Conservation (phyloP, 1,140 invertebrate species). For the Aradophagus sp. region DNA sequence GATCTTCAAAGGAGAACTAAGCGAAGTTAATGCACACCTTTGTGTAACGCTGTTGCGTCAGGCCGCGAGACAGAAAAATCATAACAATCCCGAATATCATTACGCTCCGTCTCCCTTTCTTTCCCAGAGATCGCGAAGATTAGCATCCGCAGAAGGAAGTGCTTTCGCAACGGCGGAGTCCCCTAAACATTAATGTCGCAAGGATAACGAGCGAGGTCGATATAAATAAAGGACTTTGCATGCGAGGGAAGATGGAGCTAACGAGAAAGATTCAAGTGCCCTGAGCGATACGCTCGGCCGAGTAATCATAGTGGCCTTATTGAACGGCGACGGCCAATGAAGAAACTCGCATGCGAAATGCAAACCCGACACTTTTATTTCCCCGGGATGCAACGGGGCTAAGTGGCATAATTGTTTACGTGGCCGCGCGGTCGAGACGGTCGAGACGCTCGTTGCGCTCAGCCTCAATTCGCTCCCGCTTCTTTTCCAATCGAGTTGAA, state of each 20-base stretch:
- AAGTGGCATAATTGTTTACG: slow-evolving; percentile 36
- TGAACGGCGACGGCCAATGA: slow-evolving; percentile 26
- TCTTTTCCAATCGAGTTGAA: no score
- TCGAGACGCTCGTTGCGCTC: neutral
- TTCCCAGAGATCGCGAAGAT: slow-evolving; percentile 61
- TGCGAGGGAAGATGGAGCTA: slow-evolving; percentile 32
- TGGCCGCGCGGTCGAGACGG: slow-evolving; percentile 10
- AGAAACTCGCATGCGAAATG: slow-evolving; percentile 29
- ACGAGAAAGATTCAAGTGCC: slow-evolving; percentile 42
- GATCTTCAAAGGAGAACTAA: slow-evolving; percentile 29
- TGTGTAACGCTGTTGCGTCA: slow-evolving; percentile 42
- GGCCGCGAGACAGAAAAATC: slow-evolving; percentile 44
- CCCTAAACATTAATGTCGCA: slow-evolving; percentile 45
- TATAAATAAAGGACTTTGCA: slow-evolving; percentile 44
- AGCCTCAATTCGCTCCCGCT: neutral
- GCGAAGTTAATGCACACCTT: slow-evolving; percentile 42
- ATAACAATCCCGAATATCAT: slow-evolving; percentile 57
- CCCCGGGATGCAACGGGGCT: slow-evolving; percentile 11
- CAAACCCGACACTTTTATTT: slow-evolving; percentile 30
- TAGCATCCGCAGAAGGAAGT: slow-evolving; percentile 66
- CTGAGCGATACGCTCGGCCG: slow-evolving; percentile 42
- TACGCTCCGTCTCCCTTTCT: slow-evolving; percentile 48
- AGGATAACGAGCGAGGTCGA: slow-evolving; percentile 29
- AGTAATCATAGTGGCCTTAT: slow-evolving; percentile 44
- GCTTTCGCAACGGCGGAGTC: slow-evolving; percentile 58